Evolutionary conservation across 1,140 invertebrate species (phyloP).

Genomic region (Mya arenaria): DNA sequence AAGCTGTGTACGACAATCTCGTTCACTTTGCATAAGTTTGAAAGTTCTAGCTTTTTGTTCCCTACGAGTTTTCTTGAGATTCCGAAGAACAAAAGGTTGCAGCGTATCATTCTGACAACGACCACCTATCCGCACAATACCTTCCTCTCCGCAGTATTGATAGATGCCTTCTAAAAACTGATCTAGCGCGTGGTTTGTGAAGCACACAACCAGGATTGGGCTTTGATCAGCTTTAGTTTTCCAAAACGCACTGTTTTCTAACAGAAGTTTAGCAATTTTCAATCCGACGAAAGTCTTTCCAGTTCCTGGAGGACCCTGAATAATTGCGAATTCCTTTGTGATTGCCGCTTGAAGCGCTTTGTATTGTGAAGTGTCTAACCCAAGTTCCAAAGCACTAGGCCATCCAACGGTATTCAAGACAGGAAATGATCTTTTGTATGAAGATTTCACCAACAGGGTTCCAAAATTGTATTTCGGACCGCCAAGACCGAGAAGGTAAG

Average conservation of each 20-base stretch:
- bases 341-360: constrained; percentile 81
- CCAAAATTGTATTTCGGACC: constrained; percentile 57
- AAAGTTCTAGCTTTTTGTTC: constrained; percentile 1
- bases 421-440: constrained; percentile 29
- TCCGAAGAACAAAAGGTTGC: constrained; percentile 52
- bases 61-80: constrained; percentile 8
- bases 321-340: constrained; percentile 84
- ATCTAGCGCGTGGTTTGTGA: constrained; percentile 94
- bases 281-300: constrained; percentile 79
- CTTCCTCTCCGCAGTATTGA: constrained; percentile 63
- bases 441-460: constrained; percentile 60
- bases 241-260: constrained; percentile 76
- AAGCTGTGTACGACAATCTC: constrained; percentile 33
- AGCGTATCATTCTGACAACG: constrained; percentile 83
- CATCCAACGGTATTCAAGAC: constrained; percentile 66
- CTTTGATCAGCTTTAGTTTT: constrained; percentile 32
- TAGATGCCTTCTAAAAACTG: constrained; percentile 90
- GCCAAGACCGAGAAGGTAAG: constrained; percentile 60
- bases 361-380: constrained; percentile 81
- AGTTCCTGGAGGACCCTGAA: constrained; percentile 85
- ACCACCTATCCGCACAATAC: constrained; percentile 88
- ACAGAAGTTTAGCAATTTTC: constrained; percentile 78
- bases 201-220: constrained; percentile 90
- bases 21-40: constrained; percentile 11
- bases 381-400: constrained; percentile 68